phyloP scores from a whole-genome alignment of 2,113 vertebrate species.

The Hiodon alosoides region DNA sequence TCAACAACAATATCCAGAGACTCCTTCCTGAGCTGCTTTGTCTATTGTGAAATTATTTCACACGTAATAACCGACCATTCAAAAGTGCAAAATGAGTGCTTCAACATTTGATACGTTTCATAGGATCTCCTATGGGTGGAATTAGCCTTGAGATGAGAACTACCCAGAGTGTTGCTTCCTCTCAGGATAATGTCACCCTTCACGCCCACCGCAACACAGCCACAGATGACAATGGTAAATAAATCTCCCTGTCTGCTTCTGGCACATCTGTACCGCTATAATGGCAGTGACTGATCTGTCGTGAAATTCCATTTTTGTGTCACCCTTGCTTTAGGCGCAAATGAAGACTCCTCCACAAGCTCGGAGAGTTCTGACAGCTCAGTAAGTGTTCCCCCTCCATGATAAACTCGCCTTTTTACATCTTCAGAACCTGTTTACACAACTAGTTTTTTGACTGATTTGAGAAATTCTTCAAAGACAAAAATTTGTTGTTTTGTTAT shows the following conservation, averaged over 20 bases:
- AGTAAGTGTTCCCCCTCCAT: background rate
- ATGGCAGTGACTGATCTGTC: background rate
- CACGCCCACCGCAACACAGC: background rate
- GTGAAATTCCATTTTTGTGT: background rate
- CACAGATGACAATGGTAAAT: constrained; percentile 12
- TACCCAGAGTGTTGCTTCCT: background rate
- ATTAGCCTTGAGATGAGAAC: constrained; percentile 1
- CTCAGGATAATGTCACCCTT: background rate
- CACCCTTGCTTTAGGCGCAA: background rate
- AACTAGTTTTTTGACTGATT: too few species aligned
- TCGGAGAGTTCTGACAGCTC: constrained; percentile 11
- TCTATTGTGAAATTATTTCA: background rate
- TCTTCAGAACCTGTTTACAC: background rate
- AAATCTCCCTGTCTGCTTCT: background rate
- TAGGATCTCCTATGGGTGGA: background rate
- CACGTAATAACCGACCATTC: background rate
- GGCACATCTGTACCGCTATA: background rate
- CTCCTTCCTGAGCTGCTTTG: background rate
- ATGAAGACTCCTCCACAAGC: constrained; percentile 17
- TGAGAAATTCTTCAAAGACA: too few species aligned
- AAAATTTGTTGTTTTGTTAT: too few species aligned
- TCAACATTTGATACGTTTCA: background rate
- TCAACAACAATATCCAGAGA: background rate
- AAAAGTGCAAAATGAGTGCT: background rate
- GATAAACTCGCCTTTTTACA: background rate